phyloP scores from a whole-genome alignment of 2,888 invertebrate species.

The Altica lythri region DNA sequence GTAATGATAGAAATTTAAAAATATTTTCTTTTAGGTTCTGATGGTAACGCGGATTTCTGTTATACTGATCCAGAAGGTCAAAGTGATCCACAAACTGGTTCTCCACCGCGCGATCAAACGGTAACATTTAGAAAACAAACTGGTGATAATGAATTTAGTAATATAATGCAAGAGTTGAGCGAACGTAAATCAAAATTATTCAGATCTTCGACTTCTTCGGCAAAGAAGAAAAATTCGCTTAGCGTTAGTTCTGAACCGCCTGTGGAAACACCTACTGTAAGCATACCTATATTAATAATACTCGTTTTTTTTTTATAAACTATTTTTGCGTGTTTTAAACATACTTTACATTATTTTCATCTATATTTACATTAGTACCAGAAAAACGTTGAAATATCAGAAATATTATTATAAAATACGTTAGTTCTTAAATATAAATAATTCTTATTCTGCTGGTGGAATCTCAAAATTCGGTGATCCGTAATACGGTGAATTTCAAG shows the following conservation, averaged over 20 bases:
- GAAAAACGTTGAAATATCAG: too few relatives aligned
- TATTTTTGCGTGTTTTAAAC: too few relatives aligned
- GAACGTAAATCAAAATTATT: constrained; percentile 68
- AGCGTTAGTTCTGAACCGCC: constrained; percentile 60
- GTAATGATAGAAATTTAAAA: too few relatives aligned
- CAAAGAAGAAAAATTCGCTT: constrained; percentile 66
- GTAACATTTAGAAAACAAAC: constrained; percentile 46
- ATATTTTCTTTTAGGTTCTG: constrained; percentile 58
- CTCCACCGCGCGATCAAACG: constrained; percentile 62
- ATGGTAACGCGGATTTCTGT: constrained; percentile 59
- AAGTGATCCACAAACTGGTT: constrained; percentile 65
- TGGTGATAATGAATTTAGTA: constrained; percentile 48
- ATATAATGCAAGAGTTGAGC: constrained; percentile 51
- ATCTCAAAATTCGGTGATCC: too few relatives aligned
- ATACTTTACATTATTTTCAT: too few relatives aligned
- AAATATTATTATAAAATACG: too few relatives aligned
- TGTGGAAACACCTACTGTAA: constrained; percentile 51
- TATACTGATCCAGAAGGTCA: constrained; percentile 74
- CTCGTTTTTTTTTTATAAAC: too few relatives aligned
- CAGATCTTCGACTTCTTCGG: constrained; percentile 64
- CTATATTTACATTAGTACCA: too few relatives aligned
- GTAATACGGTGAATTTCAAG: too few relatives aligned
- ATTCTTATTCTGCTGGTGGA: too few relatives aligned
- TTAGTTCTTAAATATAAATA: too few relatives aligned
- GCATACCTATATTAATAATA: constrained; percentile 29